Conservation (phyloP, 2,113 vertebrate species). For the Poeciliopsis occidentalis region DNA sequence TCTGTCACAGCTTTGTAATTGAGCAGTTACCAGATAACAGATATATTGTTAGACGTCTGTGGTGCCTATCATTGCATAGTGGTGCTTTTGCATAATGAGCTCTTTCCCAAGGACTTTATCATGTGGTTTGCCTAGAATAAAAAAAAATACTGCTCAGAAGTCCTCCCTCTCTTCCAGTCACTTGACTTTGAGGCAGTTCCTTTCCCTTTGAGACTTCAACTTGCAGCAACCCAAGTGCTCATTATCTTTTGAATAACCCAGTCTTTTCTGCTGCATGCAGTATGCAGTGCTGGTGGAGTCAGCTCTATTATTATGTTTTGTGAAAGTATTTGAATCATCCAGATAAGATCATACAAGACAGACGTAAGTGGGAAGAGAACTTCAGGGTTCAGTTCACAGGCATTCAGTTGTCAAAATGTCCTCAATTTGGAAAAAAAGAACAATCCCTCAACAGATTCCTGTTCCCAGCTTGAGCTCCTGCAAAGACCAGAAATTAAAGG, state of each 20-base stretch:
- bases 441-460: neutral
- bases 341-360: conserved; percentile 15
- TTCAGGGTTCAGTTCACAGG: neutral
- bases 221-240: conserved; percentile 28
- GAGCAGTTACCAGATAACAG: neutral
- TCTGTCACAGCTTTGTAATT: neutral
- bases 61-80: neutral
- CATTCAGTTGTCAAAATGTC: neutral
- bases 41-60: neutral
- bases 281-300: conserved; percentile 12
- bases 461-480: neutral
- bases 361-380: neutral
- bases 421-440: neutral
- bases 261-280: conserved; percentile 15
- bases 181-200: conserved; percentile 37
- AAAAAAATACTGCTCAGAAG: neutral
- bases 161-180: conserved; percentile 26
- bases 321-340: conserved; percentile 6
- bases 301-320: conserved; percentile 1
- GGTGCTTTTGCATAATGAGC: conserved; percentile 37
- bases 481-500: neutral
- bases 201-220: conserved; percentile 41
- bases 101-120: conserved; percentile 39
- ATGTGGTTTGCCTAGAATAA: conserved; percentile 41
- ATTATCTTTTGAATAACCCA: conserved; percentile 47